Conservation (phyloP, 2,797 vertebrate genomes). For the Ara ararauna region DNA sequence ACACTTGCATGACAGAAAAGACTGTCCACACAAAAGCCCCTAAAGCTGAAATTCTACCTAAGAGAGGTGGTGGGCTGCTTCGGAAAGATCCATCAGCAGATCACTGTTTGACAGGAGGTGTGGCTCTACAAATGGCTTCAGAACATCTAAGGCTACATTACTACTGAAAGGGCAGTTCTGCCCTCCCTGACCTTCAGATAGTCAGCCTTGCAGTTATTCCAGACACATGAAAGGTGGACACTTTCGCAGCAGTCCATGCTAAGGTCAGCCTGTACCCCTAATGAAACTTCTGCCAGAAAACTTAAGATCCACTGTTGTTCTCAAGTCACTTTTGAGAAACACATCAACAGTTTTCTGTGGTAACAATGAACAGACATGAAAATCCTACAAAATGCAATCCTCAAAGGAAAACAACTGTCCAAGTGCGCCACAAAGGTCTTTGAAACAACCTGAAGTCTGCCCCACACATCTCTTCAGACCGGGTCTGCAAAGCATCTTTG, state of each 20-base stretch:
- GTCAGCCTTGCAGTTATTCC: neutral
- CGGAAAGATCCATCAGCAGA: neutral
- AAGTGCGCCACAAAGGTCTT: neutral
- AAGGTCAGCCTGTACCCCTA: neutral
- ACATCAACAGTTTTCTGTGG: accelerated
- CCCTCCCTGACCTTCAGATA: neutral
- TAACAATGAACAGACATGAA: neutral
- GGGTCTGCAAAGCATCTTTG: neutral
- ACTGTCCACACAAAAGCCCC: neutral
- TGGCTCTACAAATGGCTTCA: neutral
- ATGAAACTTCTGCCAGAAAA: neutral
- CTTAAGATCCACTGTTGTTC: neutral
- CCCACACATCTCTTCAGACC: neutral
- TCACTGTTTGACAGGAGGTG: neutral
- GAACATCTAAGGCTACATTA: neutral
- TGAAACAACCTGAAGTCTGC: neutral
- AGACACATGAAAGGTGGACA: neutral
- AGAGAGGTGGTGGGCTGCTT: neutral
- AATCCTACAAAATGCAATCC: neutral
- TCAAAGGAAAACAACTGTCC: neutral
- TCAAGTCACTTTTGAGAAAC: neutral
- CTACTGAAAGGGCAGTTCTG: neutral
- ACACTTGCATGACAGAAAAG: neutral
- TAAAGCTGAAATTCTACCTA: neutral
- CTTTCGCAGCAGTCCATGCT: neutral